Conservation (phyloP, 2,113 vertebrate genomes). For the Nycticryphes semicollaris region DNA sequence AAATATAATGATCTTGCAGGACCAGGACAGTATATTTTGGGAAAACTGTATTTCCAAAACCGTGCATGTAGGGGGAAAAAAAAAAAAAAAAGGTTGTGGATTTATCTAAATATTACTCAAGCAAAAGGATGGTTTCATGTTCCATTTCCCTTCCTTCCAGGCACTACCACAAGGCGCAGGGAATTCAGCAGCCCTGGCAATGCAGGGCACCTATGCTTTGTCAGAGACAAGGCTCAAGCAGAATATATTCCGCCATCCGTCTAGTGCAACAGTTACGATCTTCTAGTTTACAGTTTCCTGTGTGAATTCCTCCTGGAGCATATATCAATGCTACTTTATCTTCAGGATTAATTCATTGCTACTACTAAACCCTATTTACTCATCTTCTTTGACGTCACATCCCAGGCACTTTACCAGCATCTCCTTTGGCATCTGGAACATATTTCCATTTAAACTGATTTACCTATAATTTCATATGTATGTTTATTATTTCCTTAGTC, state of each 20-base stretch:
- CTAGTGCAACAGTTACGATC: background rate
- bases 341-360: slow-evolving; percentile 33
- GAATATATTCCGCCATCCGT: background rate
- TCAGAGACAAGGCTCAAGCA: background rate
- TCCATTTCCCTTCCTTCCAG: background rate
- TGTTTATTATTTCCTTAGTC: slow-evolving; percentile 32
- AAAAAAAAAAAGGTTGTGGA: background rate
- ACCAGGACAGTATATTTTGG: background rate
- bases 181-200: background rate
- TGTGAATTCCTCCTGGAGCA: background rate
- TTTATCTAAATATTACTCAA: background rate
- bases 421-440: slow-evolving; percentile 55
- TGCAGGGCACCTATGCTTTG: fast-evolving
- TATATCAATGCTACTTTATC: background rate
- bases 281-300: background rate
- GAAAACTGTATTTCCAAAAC: background rate
- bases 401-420: slow-evolving; percentile 25
- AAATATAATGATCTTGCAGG: background rate
- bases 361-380: slow-evolving; percentile 37
- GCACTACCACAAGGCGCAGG: background rate
- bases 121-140: background rate
- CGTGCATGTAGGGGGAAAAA: background rate
- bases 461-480: slow-evolving; percentile 44
- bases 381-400: slow-evolving; percentile 50
- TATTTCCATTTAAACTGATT: slow-evolving; percentile 52